Evolutionary conservation across 2,888 invertebrate species (phyloP), one percentile per base, ranked within the genome.

Genomic region (Altica lythri): DNA sequence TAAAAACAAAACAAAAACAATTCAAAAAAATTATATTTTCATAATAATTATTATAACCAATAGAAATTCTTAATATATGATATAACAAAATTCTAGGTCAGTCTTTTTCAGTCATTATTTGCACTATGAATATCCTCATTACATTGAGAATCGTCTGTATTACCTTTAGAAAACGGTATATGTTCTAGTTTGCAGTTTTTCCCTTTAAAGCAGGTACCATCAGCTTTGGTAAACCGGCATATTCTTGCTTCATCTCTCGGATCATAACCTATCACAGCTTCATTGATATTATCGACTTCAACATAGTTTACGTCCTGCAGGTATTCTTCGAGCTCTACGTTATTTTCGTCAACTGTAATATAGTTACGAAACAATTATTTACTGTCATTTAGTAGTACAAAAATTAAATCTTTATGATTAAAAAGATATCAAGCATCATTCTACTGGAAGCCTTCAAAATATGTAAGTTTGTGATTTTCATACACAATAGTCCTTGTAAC

Each of bases 201-300:
- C 8, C 70, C 70, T 55, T 72, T 72, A 42, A 55, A 71, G 45
- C 70, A 70, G 1, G 62, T 64, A 1, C 69, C 69, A 40, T 68
- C 66, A 1, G 17, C 5, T 32, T 63, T 61, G 0, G 68, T 65
- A 43, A 69, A 70, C 14, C 59, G 59, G 45, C 72, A 72, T 16
- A 71, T 67, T 42, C 72, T 56, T 1, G 61, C 65, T 56, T 71
- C 71, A 48, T 72, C 72, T 45, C 53, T 62, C 0, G 72, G 66
- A 56, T 72, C 69, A 51, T 71, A 72, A 6, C 70, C 71, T n/a
- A 55, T 32, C n/a, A 69, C 47, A 3, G 66, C 68, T 55, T 71
- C 71, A 44, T 68, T 70, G 4, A 71, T 55, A 55, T 68, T 71
- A 2, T 68, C 68, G 1, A 63, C 59, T 32, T 67, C 67, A 8